phyloP scores from a whole-genome alignment of 2,113 vertebrate species.

The Colaptes auratus region DNA sequence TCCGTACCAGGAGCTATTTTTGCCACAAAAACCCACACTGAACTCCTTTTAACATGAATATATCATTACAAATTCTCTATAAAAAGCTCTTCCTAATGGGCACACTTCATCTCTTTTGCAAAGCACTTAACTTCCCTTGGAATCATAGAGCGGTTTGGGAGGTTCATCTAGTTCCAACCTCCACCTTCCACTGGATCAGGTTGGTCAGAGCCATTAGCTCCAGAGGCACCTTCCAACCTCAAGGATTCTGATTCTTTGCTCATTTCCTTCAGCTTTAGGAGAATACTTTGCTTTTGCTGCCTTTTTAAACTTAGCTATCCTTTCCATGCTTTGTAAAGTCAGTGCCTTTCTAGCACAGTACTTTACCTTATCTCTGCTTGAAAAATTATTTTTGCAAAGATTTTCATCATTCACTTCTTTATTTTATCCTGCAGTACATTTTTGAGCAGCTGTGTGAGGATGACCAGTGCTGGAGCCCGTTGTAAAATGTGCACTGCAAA shows the following conservation, averaged over 20 bases:
- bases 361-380: not conserved
- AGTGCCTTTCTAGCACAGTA: not conserved
- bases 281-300: not conserved
- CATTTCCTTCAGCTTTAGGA: not conserved
- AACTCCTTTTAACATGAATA: slow-evolving; percentile 44
- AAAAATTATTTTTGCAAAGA: not conserved
- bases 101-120: not conserved
- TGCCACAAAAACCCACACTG: slow-evolving; percentile 21
- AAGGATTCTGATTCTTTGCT: not conserved
- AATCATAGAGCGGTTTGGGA: not conserved
- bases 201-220: not conserved
- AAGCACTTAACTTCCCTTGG: not conserved
- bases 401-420: not conserved
- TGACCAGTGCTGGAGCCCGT: not conserved
- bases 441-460: not conserved
- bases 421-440: not conserved
- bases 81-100: not conserved
- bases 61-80: slow-evolving; percentile 24
- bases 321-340: not conserved
- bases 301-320: not conserved
- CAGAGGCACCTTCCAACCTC: not conserved
- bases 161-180: not conserved
- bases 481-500: not conserved
- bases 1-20: slow-evolving; percentile 32
- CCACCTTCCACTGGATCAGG: not conserved